Evolutionary conservation across 1,140 invertebrate species (phyloP).

Genomic region (Sarcophaga peregrina): DNA sequence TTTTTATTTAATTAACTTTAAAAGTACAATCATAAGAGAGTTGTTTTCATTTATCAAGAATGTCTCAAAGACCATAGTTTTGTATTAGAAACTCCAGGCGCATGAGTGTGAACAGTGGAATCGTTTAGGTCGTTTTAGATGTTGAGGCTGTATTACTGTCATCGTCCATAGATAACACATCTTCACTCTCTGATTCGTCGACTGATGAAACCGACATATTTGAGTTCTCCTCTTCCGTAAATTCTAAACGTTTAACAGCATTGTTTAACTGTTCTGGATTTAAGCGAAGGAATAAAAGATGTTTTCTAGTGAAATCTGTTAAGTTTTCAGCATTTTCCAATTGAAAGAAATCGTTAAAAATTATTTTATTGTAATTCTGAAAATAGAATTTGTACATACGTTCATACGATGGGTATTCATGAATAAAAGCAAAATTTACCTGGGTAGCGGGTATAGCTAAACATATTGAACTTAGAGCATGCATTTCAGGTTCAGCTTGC

Average conservation of each 20-base stretch:
- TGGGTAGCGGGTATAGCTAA: constrained; percentile 27
- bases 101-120: background rate
- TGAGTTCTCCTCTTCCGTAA: background rate
- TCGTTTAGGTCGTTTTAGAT: background rate
- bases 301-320: background rate
- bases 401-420: background rate
- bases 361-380: constrained; percentile 7
- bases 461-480: constrained; percentile 5
- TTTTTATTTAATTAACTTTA: too few relatives aligned
- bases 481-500: constrained; percentile 9
- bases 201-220: background rate
- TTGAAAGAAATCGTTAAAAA: background rate
- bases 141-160: background rate
- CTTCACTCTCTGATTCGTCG: background rate
- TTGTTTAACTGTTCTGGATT: background rate
- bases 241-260: background rate
- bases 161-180: too few relatives aligned
- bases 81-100: too few relatives aligned
- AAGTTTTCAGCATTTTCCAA: background rate
- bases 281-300: background rate
- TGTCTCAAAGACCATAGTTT: too few relatives aligned
- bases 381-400: background rate
- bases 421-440: background rate
- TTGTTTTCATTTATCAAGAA: too few relatives aligned
- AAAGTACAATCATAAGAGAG: too few relatives aligned